Percentiles rank a stretch among this genome's conserved stretches.
Conservation (phyloP, 2,888 invertebrate genomes). For the Piscicola geometra region DNA sequence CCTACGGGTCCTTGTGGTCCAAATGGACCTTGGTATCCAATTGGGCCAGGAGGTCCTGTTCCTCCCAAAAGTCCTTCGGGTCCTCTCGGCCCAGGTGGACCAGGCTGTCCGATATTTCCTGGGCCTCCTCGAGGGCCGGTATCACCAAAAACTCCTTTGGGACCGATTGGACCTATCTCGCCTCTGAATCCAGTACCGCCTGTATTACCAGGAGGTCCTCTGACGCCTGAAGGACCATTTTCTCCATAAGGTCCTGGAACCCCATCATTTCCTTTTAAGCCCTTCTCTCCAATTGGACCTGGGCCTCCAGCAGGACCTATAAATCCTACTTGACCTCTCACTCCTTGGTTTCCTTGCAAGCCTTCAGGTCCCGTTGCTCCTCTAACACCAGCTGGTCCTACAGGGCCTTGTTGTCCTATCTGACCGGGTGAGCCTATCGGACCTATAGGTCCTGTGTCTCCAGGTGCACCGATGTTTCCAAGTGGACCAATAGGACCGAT, state of each 20-base stretch:
- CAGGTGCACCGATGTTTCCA: slow-evolving; percentile 36
- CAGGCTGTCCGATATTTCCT: slow-evolving; percentile 37
- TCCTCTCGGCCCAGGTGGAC: slow-evolving; percentile 33
- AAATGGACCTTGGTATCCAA: slow-evolving; percentile 17
- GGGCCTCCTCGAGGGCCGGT: slow-evolving; percentile 35
- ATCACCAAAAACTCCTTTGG: slow-evolving; percentile 39
- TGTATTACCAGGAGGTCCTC: slow-evolving; percentile 7
- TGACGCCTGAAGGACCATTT: slow-evolving; percentile 28
- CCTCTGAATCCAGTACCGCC: slow-evolving; percentile 29
- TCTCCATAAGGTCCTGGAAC: slow-evolving; percentile 30
- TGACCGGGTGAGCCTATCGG: slow-evolving; percentile 53
- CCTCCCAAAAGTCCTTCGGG: slow-evolving; percentile 31
- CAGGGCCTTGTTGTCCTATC: slow-evolving; percentile 19
- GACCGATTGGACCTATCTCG: slow-evolving; percentile 37
- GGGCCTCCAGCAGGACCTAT: slow-evolving; percentile 49
- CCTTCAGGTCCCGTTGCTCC: slow-evolving; percentile 32
- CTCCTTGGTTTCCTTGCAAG: slow-evolving; percentile 30
- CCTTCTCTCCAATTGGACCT: slow-evolving; percentile 25
- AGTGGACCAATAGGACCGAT: slow-evolving; percentile 32
- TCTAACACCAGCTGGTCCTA: slow-evolving; percentile 28
- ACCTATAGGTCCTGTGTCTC: slow-evolving; percentile 46
- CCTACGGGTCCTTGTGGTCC: slow-evolving; percentile 31
- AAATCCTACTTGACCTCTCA: slow-evolving; percentile 30
- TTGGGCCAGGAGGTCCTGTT: slow-evolving; percentile 1
- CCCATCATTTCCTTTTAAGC: slow-evolving; percentile 28